Evolutionary conservation across 2,113 vertebrate genomes (phyloP).

Genomic region (Todiramphus chloris): DNA sequence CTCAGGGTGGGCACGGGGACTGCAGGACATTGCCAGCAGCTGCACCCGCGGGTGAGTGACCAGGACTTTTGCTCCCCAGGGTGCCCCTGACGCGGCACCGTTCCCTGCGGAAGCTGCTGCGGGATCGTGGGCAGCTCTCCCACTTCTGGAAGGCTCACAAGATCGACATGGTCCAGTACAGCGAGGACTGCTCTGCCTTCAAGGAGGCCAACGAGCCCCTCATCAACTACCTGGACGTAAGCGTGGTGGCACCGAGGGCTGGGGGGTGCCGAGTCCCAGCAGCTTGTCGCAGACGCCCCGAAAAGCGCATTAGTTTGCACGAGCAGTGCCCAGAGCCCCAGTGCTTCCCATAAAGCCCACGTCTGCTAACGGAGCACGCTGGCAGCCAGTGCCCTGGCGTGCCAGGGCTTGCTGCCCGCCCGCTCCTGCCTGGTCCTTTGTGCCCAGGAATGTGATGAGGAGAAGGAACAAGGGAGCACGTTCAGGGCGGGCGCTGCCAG

Average conservation of each 20-base stretch:
- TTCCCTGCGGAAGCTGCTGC: slow-evolving; percentile 70
- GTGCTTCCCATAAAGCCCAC: accelerated
- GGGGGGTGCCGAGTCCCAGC: not conserved
- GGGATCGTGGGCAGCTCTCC: slow-evolving; percentile 62
- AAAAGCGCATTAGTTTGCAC: accelerated
- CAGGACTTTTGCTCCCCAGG: slow-evolving; percentile 1
- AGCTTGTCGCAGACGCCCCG: accelerated
- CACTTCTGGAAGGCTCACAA: slow-evolving; percentile 70
- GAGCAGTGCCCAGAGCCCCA: not conserved
- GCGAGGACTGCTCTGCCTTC: slow-evolving; percentile 47
- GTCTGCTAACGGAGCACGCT: not conserved
- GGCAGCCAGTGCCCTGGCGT: not conserved
- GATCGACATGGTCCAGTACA: slow-evolving; percentile 47
- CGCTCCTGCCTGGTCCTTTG: not conserved
- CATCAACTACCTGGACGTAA: slow-evolving; percentile 80
- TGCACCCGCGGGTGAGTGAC: accelerated
- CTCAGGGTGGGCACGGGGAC: accelerated
- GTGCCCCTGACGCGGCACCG: slow-evolving; percentile 64
- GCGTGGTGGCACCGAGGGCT: not conserved
- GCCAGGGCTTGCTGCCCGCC: not conserved
- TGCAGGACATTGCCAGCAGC: accelerated
- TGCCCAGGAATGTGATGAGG: not conserved
- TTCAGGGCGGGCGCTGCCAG: not conserved
- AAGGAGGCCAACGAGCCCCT: slow-evolving; percentile 70
- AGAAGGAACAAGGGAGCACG: not conserved